Evolutionary conservation across 2,797 vertebrate species (phyloP).

Genomic region (Sebastes ruberrimus): DNA sequence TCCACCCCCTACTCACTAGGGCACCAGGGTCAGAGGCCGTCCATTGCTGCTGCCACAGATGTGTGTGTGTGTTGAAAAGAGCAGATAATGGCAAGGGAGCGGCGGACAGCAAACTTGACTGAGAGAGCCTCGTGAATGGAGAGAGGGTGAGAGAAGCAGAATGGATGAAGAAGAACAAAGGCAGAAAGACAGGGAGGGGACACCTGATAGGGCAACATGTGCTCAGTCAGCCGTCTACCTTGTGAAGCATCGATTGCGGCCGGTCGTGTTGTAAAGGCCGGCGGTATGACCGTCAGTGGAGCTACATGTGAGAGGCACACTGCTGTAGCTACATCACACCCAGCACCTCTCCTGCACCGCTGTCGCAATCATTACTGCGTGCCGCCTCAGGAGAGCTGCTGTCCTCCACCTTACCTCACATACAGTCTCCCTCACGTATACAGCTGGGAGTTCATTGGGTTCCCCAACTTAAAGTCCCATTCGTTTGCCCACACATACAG

Average conservation of each 20-base stretch:
- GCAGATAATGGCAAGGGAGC: neutral
- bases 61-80: neutral
- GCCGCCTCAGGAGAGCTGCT: neutral
- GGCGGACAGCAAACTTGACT: neutral
- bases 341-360: neutral
- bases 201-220: constrained; percentile 40
- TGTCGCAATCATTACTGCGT: neutral
- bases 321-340: neutral
- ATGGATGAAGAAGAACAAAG: constrained; percentile 1
- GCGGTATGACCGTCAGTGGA: neutral
- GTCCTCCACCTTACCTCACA: neutral
- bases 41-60: neutral
- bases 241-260: constrained; percentile 30
- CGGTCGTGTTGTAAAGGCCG: neutral
- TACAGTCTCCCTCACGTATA: no score
- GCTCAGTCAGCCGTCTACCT: constrained; percentile 15
- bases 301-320: neutral
- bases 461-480: neutral
- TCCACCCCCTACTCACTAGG: neutral
- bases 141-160: neutral
- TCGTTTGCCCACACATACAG: no score
- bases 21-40: neutral
- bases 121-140: neutral
- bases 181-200: neutral
- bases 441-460: no score